Conservation (phyloP, 2,888 invertebrate species). For the Cheilosia urbana region DNA sequence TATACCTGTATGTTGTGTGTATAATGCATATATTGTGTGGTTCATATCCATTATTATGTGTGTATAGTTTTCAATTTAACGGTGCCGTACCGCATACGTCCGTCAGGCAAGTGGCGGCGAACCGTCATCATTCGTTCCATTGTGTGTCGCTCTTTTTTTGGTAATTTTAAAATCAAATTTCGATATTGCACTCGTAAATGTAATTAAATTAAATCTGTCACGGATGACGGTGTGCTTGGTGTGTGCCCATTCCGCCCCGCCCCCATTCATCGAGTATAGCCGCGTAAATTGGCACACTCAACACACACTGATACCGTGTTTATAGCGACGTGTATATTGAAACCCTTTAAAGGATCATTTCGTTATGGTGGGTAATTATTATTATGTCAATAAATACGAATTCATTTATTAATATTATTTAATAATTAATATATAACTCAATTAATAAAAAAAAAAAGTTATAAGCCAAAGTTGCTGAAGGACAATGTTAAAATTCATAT, state of each 20-base stretch:
- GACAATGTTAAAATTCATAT: constrained; percentile 42
- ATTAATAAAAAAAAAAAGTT: constrained; percentile 10
- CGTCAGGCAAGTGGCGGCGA: constrained; percentile 35
- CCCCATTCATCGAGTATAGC: constrained; percentile 17
- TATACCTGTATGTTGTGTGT: constrained; percentile 19
- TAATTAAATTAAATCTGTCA: constrained; percentile 75
- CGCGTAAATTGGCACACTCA: constrained; percentile 8
- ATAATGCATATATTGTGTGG: constrained; percentile 58
- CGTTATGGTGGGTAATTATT: constrained; percentile 51
- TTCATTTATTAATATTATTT: constrained; percentile 41
- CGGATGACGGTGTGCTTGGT: constrained; percentile 18
- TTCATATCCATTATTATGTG: constrained; percentile 22
- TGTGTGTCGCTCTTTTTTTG: constrained; percentile 7
- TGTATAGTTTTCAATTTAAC: constrained; percentile 68
- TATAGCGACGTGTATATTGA: background rate
- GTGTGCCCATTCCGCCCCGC: background rate
- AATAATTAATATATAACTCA: background rate
- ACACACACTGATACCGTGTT: background rate
- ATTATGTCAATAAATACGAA: constrained; percentile 43
- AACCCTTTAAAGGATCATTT: constrained; percentile 42
- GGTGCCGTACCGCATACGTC: constrained; percentile 43
- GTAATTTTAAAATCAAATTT: constrained; percentile 46
- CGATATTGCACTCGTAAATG: constrained; percentile 68
- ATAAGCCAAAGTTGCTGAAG: background rate
- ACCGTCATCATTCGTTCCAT: constrained; percentile 5